Percentiles rank a stretch among this genome's conserved stretches.
Evolutionary conservation across 2,113 vertebrate genomes (phyloP).

Genomic region (Promerops cafer): DNA sequence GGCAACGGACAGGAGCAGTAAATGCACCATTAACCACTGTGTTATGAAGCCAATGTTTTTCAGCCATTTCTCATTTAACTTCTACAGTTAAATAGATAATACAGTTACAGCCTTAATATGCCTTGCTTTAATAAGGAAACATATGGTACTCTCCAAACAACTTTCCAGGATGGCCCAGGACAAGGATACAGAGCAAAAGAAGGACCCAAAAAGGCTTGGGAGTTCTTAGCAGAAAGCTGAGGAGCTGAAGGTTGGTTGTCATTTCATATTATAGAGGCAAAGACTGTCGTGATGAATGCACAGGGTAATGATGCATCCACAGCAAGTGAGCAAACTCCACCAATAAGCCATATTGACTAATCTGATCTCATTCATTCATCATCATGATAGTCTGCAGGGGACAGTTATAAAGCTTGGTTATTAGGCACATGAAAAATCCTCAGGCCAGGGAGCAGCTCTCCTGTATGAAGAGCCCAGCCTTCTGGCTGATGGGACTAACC

Average conservation of each 20-base stretch:
- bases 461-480: neutral
- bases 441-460: neutral
- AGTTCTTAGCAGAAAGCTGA: neutral
- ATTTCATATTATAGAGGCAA: neutral
- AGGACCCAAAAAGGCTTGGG: neutral
- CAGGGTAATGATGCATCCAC: neutral
- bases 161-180: neutral
- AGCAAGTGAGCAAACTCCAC: neutral
- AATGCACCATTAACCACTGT: neutral
- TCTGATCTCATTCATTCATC: neutral
- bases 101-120: neutral
- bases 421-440: neutral
- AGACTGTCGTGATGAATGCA: neutral
- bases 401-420: neutral
- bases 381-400: neutral
- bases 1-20: neutral
- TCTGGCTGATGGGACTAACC: neutral
- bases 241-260: neutral
- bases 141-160: neutral
- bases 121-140: neutral
- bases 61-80: neutral
- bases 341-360: neutral
- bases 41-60: neutral
- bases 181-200: neutral
- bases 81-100: too few species aligned